Evolutionary conservation across 2,113 vertebrate species (phyloP), one percentile per base, ranked within the genome.

Genomic region (Trematocara zebra): DNA sequence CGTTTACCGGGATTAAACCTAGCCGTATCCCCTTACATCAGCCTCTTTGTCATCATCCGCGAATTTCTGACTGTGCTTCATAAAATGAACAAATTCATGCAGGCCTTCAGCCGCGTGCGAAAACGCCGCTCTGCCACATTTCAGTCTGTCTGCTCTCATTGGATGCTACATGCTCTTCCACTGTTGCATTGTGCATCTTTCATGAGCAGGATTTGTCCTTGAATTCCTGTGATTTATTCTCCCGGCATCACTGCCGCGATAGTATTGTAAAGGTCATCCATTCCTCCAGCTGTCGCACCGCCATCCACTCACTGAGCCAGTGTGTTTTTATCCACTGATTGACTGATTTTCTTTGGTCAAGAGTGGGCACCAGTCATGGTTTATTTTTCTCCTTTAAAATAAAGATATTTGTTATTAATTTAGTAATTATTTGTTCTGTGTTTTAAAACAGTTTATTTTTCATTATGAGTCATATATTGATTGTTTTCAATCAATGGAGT

Each of bases 1-100:
- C 72, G 54, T 53, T 87, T 78, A 14, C 37, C 67, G 81, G 90
- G 92, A 93, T 95, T 94, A 93, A 89, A 85, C 2, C 89, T n/a
- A 44, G 44, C 67, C 17, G 53, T 78, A 76, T 92, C 89, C 91
- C 80, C 33, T 92, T 92, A 92, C 76, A 80, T 53, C 86, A 80
- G 61, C 11, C 67, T 76, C 35, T 40, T 64, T 78, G 51, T 64
- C 83, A 86, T 76, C 86, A 83, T 74, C 82, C 79, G 78, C 85
- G 67, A 80, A 89, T 79, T 78, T 79, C 81, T 12, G 53, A 52
- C 11, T 4, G 76, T 18, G 79, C 23, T 20, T 78, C 35, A 8
- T 3, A 11, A 87, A 82, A 86, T 28, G 31, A 64, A 28, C 35
- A 78, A 12, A 83, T 54, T 51, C 52, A 67, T 28, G 40, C 82